These are phyloP conservation scores for Druon quercuslanigerum DNA, from an alignment of 1,140 invertebrate species.

Conservation along the genomic window DNA sequence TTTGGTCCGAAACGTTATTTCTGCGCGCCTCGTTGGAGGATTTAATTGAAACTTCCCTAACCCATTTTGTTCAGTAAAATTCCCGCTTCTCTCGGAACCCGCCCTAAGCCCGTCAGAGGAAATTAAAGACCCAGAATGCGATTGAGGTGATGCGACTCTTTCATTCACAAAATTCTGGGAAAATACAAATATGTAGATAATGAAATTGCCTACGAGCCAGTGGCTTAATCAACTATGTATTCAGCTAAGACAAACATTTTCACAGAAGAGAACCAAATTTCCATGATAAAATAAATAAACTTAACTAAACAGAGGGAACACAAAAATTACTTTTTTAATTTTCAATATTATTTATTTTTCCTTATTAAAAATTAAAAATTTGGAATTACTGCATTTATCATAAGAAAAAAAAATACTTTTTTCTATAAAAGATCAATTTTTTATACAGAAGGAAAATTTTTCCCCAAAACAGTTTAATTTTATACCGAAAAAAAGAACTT, in stretches of 20 bases:
- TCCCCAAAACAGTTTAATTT: no score
- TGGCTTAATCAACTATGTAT: neutral
- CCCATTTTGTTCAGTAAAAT: constrained; percentile 26
- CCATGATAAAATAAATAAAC: neutral
- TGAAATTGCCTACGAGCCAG: constrained; percentile 1
- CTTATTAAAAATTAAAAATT: no score
- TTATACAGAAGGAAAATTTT: no score
- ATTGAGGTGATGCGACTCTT: constrained; percentile 29
- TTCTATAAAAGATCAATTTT: no score
- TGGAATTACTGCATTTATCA: no score
- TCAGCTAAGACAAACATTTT: neutral
- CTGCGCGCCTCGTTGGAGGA: constrained; percentile 28
- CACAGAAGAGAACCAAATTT: neutral
- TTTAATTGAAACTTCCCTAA: constrained; percentile 44
- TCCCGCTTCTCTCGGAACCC: constrained; percentile 2
- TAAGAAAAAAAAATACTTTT: no score
- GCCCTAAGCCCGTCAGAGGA: constrained; percentile 9
- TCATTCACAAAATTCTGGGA: constrained; percentile 3
- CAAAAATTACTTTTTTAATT: no score
- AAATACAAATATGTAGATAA: neutral
- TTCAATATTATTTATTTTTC: no score
- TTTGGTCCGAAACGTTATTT: constrained; percentile 14
- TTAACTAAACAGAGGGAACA: neutral
- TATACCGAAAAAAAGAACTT: no score
- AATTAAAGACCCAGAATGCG: constrained; percentile 23